A percentile compares a stretch with the other conserved stretches of the same genome.
Evolutionary conservation across 1,140 invertebrate species (phyloP).

Genomic region (Drosophila lini): DNA sequence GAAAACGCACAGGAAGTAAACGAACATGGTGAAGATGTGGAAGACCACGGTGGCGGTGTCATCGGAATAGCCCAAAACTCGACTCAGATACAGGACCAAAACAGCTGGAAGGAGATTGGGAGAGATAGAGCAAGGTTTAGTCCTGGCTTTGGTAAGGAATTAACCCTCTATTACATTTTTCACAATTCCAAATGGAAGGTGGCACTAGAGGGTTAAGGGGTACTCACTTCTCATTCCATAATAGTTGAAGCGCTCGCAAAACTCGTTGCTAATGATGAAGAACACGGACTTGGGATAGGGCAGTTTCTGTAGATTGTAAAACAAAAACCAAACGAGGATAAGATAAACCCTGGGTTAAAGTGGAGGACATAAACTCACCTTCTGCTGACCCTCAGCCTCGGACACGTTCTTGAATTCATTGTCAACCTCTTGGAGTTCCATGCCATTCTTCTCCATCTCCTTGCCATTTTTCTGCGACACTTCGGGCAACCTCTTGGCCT

Average conservation of each 20-base stretch:
- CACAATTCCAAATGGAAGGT: no score
- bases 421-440: constrained; percentile 31
- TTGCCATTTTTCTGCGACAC: constrained; percentile 32
- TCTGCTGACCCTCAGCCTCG: constrained; percentile 76
- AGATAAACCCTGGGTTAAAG: neutral
- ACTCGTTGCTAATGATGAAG: constrained; percentile 97
- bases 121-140: constrained; percentile 84
- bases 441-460: constrained; percentile 47
- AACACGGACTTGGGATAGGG: constrained; percentile 95
- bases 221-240: constrained; percentile 98
- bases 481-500: constrained; percentile 28
- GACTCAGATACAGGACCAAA: constrained; percentile 90
- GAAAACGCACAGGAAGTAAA: constrained; percentile 92
- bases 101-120: constrained; percentile 86
- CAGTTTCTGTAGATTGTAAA: constrained; percentile 87
- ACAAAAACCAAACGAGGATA: constrained; percentile 3
- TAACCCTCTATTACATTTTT: no score
- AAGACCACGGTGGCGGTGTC: constrained; percentile 90
- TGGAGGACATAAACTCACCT: constrained; percentile 37
- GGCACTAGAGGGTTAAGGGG: no score
- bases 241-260: constrained; percentile 97
- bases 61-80: constrained; percentile 87
- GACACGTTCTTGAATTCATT: constrained; percentile 50
- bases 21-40: constrained; percentile 92
- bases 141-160: neutral